Conservation (phyloP, 2,888 invertebrate species). For the Lasius platythorax region DNA sequence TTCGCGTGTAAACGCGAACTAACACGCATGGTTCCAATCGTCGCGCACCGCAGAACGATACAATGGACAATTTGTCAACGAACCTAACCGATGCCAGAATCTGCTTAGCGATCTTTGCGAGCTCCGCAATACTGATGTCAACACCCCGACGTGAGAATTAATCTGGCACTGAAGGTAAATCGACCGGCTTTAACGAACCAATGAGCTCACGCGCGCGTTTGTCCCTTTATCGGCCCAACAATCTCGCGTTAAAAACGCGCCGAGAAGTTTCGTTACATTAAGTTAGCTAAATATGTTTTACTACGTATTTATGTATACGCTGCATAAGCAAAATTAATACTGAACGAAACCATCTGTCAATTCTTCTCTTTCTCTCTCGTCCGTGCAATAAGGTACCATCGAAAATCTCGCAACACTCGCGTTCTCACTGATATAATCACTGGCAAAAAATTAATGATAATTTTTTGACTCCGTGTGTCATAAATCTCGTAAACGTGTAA, state of each 20-base stretch:
- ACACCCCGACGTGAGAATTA: slow-evolving; percentile 54
- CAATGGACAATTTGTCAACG: slow-evolving; percentile 78
- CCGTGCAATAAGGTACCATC: neutral
- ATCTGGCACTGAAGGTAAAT: slow-evolving; percentile 43
- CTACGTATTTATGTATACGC: neutral
- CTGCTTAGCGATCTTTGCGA: slow-evolving; percentile 65
- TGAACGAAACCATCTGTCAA: neutral
- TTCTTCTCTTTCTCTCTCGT: neutral
- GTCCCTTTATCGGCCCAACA: neutral
- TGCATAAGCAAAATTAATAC: neutral
- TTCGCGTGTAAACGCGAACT: slow-evolving; percentile 72
- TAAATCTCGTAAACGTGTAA: slow-evolving; percentile 22
- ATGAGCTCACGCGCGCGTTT: neutral
- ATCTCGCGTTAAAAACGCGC: neutral
- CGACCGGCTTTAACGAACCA: neutral
- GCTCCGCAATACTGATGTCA: slow-evolving; percentile 57
- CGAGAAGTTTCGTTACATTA: neutral
- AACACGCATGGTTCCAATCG: slow-evolving; percentile 72
- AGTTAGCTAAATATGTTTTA: neutral
- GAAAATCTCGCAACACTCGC: neutral
- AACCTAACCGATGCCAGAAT: slow-evolving; percentile 70
- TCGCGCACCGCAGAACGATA: slow-evolving; percentile 65
- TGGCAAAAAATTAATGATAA: slow-evolving; percentile 24
- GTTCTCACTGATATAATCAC: neutral
- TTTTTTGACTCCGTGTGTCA: neutral